Conservation (phyloP, 2,888 invertebrate genomes). For the Atethmia centrago region DNA sequence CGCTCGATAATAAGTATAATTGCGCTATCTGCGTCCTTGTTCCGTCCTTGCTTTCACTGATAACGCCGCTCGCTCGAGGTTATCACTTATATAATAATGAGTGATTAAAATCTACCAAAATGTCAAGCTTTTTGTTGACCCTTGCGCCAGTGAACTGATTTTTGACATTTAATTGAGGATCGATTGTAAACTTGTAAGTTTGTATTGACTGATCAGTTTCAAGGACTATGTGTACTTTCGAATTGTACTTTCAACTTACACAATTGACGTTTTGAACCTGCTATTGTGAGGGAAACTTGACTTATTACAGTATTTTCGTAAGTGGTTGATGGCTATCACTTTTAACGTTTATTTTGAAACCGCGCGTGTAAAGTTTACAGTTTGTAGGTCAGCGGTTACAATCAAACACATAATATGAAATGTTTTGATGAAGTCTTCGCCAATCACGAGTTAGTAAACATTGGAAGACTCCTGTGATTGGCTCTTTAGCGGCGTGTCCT, state of each 20-base stretch:
- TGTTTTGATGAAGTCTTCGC: slow-evolving; percentile 60
- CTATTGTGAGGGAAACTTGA: slow-evolving; percentile 40
- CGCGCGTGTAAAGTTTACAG: slow-evolving; percentile 45
- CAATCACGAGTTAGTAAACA: slow-evolving; percentile 54
- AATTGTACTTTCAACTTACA: slow-evolving; percentile 53
- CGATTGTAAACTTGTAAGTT: slow-evolving; percentile 56
- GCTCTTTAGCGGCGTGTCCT: slow-evolving; percentile 61
- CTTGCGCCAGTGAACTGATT: slow-evolving; percentile 73
- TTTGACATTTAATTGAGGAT: slow-evolving; percentile 72
- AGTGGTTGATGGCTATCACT: slow-evolving; percentile 32
- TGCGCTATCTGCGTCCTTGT: slow-evolving; percentile 86
- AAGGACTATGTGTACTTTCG: slow-evolving; percentile 65
- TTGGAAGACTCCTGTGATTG: slow-evolving; percentile 55
- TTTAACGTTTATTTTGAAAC: slow-evolving; percentile 49
- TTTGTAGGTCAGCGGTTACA: slow-evolving; percentile 64
- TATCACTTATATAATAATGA: slow-evolving; percentile 79
- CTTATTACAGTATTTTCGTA: slow-evolving; percentile 46
- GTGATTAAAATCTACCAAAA: slow-evolving; percentile 70
- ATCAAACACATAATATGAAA: slow-evolving; percentile 60
- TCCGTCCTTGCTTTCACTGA: slow-evolving; percentile 89
- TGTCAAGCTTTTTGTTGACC: slow-evolving; percentile 73
- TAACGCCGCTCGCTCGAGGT: slow-evolving; percentile 77
- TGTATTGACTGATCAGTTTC: slow-evolving; percentile 61
- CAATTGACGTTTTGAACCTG: slow-evolving; percentile 36
- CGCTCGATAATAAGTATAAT: slow-evolving; percentile 84